These are phyloP conservation scores for Zaprionus kolodkinae DNA, from an alignment of 1,140 invertebrate species.

Conservation along the genomic window DNA sequence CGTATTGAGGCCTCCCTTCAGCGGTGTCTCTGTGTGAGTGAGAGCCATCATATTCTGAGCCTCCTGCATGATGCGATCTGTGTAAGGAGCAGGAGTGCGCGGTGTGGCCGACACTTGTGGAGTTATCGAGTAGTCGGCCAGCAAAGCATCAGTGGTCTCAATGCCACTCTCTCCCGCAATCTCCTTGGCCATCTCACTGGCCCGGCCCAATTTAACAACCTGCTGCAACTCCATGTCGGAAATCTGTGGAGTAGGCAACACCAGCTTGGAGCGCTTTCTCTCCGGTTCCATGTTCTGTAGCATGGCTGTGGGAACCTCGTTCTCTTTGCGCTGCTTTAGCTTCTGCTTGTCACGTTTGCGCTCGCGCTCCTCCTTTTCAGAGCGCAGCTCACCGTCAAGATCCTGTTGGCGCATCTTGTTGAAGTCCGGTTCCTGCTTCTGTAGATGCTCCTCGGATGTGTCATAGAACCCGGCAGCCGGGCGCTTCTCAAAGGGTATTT, in stretches of 20 bases:
- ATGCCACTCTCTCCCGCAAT: conserved; percentile 93
- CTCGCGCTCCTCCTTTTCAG: conserved; percentile 95
- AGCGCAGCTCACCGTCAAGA: conserved; percentile 95
- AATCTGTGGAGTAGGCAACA: conserved; percentile 98
- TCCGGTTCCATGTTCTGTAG: conserved; percentile 95
- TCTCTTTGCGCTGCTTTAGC: conserved; percentile 97
- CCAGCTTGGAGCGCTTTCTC: conserved; percentile 97
- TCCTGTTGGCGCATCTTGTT: conserved; percentile 95
- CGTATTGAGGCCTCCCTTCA: conserved; percentile 98
- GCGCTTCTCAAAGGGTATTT: conserved; percentile 98
- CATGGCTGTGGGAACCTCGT: conserved; percentile 97
- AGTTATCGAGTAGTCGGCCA: conserved; percentile 96
- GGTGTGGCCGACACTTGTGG: conserved; percentile 92
- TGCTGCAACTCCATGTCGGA: conserved; percentile 95
- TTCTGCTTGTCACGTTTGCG: conserved; percentile 96
- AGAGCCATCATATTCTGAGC: conserved; percentile 99
- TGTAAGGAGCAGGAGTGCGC: conserved; percentile 92
- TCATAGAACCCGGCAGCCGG: conserved; percentile 97
- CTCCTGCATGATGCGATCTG: conserved; percentile 93
- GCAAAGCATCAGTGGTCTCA: conserved; percentile 92
- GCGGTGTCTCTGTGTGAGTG: conserved; percentile 97
- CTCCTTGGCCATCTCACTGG: conserved; percentile 96
- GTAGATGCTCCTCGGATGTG: conserved; percentile 94
- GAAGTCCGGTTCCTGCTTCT: conserved; percentile 95
- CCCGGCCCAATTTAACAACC: conserved; percentile 98